Evolutionary conservation across 2,888 invertebrate species (phyloP), one percentile per base, ranked within the genome.

Genomic region (Baccha elongata): DNA sequence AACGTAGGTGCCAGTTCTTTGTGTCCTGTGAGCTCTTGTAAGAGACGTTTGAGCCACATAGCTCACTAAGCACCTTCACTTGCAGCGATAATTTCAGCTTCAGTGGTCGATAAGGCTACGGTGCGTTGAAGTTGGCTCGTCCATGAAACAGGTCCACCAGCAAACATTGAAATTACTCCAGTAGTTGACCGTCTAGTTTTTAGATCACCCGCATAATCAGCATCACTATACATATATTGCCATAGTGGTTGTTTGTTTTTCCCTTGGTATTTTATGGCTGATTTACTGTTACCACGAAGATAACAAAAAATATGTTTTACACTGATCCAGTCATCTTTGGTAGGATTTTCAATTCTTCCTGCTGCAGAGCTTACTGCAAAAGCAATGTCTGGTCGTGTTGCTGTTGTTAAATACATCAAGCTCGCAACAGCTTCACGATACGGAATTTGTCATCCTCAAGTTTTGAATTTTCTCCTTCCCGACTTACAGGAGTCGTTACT

Each of bases 161-260:
- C 23, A 26, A 58, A 58, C 26, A 64, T 48, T 10, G 48, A 48
- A 8, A 64, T 15, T 13, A 64, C 35, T 64, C 48, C 48, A 13
- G 62, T 21, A 32, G 46, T 62, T 15, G 29, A 62, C 32, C 46
- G 29, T 46, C 46, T 46, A 32, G 46, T 46, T 19, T 62, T 44
- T 7, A 62, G 44, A 11, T 62, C 62, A 32, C 62, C 46, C 32
- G 62, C 44, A 13, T 19, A 62, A 62, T 62, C 46, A 46, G 62
- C 62, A 62, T 62, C 62, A 64, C 46, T 48, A 7, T 64, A 35
- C n/a, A 64, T 10, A n/a, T n/a, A n/a, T n/a, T n/a, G n/a, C n/a
- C n/a, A n/a, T 26, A 48, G 48, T 37, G 48, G 21, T 15, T 26
- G 44, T 7, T 6, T 48, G 11, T 2, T 26, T 3, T 35, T 13